These are phyloP conservation scores for Cinara cedri DNA, from an alignment of 2,888 invertebrate genomes.

Conservation along the genomic window DNA sequence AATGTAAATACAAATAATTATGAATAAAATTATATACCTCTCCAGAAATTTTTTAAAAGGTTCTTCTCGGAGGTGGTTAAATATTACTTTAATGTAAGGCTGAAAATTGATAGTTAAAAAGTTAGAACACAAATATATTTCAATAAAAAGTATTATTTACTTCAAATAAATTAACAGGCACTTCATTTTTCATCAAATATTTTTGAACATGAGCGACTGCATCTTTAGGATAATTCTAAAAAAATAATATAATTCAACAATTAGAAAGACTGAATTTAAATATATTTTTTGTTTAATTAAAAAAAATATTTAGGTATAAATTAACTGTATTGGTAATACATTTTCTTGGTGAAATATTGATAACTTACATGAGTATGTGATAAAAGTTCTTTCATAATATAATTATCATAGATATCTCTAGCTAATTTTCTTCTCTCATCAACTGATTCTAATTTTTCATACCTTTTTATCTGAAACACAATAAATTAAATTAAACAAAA, in stretches of 20 bases:
- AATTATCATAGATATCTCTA: slow-evolving; percentile 98
- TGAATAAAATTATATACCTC: slow-evolving; percentile 72
- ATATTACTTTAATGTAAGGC: slow-evolving; percentile 99
- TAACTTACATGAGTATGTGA: slow-evolving; percentile 95
- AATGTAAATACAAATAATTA: slow-evolving; percentile 21
- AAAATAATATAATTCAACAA: slow-evolving; percentile 59
- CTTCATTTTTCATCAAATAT: slow-evolving; percentile 95
- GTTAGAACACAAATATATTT: slow-evolving; percentile 55
- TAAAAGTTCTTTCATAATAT: slow-evolving; percentile 99
- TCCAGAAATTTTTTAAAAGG: slow-evolving; percentile 98
- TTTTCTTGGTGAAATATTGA: background rate
- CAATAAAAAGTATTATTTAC: slow-evolving; percentile 66
- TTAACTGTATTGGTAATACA: background rate
- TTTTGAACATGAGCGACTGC: slow-evolving; percentile 97
- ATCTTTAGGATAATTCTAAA: slow-evolving; percentile 96
- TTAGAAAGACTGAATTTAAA: slow-evolving; percentile 10
- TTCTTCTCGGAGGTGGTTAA: slow-evolving; percentile 93
- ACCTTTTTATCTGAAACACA: slow-evolving; percentile 87
- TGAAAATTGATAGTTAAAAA: slow-evolving; percentile 68
- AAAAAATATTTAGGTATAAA: background rate
- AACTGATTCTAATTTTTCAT: slow-evolving; percentile 96
- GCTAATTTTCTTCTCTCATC: slow-evolving; percentile 95
- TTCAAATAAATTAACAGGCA: slow-evolving; percentile 96
- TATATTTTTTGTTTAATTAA: background rate
- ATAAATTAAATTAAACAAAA: slow-evolving; percentile 60